Evolutionary conservation across 2,797 vertebrate species (phyloP), one percentile per base, ranked within the genome.

Genomic region (Myiotriccus ornatus): DNA sequence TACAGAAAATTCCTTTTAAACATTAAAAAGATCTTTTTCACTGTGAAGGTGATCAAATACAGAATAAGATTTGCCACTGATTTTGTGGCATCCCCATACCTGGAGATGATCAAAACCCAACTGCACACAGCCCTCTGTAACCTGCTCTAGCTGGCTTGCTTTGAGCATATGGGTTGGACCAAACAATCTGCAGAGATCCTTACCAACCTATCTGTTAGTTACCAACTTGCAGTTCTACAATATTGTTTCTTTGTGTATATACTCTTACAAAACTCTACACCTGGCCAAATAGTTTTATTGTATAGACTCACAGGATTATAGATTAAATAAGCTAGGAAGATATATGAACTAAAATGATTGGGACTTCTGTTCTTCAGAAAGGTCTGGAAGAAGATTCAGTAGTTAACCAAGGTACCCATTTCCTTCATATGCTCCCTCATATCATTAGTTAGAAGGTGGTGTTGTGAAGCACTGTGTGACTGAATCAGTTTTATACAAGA

Each of bases 101-200:
- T 35, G 32, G 46, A 84, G 9, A 44, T 30, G 20, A 56, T 50
- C 20, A 82, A 86, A 89, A 43, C 21, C 34, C 17, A 74, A 0
- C 18, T 23, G 14, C 9, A 46, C 17, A 7, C 30, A 60, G 39
- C 25, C 3, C 15, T 83, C 4, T 5, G 14, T 30, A 68, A 82
- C 22, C 21, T 67, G 18, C 6, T 12, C 4, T 75, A 67, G 5
- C 4, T 62, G 57, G 25, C 5, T 11, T 37, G 12, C 19, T 85
- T 70, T 43, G 17, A n/a, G 23, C 8, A 32, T 1, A 0, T 30
- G 20, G 8, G 3, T 25, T 46, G 20, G 19, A 84, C 4, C 2
- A 62, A 39, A 32, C 4, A 7, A 57, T 53, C 52, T 80, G 17
- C 32, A 62, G 23, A 41, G 14, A 9, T 67, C 14, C 20, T 65